Base-by-base conservation (phyloP, 2,888 invertebrate genomes). In the Polylopha cassiicola region DNA sequence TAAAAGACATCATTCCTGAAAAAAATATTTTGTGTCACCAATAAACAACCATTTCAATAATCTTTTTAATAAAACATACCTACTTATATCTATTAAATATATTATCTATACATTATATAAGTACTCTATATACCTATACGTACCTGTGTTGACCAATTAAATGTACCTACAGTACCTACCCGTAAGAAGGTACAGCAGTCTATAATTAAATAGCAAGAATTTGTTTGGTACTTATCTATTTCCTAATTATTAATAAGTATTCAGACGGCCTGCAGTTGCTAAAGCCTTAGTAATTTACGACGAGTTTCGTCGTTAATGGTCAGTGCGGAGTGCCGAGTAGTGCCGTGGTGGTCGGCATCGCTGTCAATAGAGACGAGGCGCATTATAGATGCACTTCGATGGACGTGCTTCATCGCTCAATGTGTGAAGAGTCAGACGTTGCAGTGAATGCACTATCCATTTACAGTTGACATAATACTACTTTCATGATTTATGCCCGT, bases 191-290 rank as follows among this genome's bases (percentile, higher is more conserved):
- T n/a, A n/a, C n/a, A n/a, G n/a, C n/a, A n/a, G n/a, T n/a, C n/a
- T n/a, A n/a, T n/a, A n/a, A n/a, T n/a, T n/a, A n/a, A n/a, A n/a
- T n/a, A n/a, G n/a, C n/a, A n/a, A n/a, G n/a, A 49, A 60, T 55
- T 53, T 54, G 34, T 47, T 52, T 51, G 48, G 46, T 37, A 53
- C 50, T 51, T 50, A 52, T 55, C 48, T 55, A 50, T 64, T 67
- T 58, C 65, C 58, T 58, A 66, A 72, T 42, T 50, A 51, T 59
- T 65, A 56, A 61, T 46, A 62, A 46, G 60, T 67, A 76, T 73
- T 72, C 69, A 61, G 49, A 46, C 53, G 43, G 51, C 54, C 56
- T 49, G 48, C 50, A 58, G 54, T 74, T 73, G 65, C 70, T 54
- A 62, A 61, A 65, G 44, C 39, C 37, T 36, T 14, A 53, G 43